Conservation (phyloP, 2,797 vertebrate species). For the Muraenolepis orangiensis region DNA sequence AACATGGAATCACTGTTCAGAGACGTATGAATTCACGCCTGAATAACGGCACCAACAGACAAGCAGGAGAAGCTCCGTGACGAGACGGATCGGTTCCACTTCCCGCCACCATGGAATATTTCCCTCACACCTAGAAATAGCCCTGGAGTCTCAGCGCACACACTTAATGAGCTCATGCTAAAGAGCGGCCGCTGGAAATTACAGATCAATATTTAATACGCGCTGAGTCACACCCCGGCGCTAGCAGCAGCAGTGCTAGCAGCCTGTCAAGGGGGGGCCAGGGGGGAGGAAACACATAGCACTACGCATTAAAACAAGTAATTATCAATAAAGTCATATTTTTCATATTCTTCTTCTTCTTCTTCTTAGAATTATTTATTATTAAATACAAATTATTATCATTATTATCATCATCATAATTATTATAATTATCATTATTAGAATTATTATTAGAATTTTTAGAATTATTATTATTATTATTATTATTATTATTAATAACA, state of each 20-base stretch:
- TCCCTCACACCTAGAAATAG: constrained; percentile 70
- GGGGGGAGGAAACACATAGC: constrained; percentile 1
- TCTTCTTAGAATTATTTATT: neutral
- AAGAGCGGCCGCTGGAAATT: constrained; percentile 69
- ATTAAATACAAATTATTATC: too few relatives aligned
- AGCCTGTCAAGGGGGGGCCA: constrained; percentile 35
- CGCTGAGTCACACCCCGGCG: constrained; percentile 68
- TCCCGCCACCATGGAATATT: constrained; percentile 57
- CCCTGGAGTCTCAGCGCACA: constrained; percentile 53
- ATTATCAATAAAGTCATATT: neutral
- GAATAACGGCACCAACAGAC: neutral
- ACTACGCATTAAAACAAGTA: constrained; percentile 29
- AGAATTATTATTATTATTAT: too few relatives aligned
- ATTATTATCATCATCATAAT: too few relatives aligned
- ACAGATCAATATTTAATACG: constrained; percentile 78
- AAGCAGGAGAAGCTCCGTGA: too few relatives aligned
- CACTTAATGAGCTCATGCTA: constrained; percentile 74
- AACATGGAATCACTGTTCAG: neutral
- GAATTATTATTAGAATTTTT: too few relatives aligned
- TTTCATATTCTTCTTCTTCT: neutral
- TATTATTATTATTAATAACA: neutral
- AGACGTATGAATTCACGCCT: neutral
- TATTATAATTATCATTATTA: too few relatives aligned
- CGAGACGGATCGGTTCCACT: neutral
- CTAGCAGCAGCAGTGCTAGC: constrained; percentile 40